Conservation (phyloP, 2,113 vertebrate genomes). For the Eubucco bourcierii region DNA sequence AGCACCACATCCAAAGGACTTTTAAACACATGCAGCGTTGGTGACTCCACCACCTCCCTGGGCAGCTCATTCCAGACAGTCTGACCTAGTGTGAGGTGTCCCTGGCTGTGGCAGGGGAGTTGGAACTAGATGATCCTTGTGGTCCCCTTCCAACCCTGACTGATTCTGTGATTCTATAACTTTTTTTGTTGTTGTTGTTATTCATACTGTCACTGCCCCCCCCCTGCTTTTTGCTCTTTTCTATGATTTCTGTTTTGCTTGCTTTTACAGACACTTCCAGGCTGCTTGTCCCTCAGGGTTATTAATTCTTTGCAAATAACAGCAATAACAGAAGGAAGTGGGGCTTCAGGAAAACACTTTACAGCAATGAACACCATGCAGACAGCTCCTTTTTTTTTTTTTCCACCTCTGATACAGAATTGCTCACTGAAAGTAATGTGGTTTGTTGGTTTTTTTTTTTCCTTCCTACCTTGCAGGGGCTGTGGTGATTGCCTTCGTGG, state of each 20-base stretch:
- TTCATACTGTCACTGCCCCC: neutral
- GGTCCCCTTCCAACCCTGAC: too few species aligned
- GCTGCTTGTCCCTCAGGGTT: neutral
- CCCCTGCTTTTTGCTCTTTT: neutral
- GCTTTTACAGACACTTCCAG: neutral
- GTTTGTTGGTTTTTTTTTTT: neutral
- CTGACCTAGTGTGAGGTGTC: too few species aligned
- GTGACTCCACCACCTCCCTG: too few species aligned
- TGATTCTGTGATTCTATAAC: too few species aligned
- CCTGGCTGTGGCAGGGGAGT: too few species aligned
- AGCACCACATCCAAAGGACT: too few species aligned
- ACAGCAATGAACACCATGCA: neutral
- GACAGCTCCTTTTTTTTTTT: neutral
- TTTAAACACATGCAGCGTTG: too few species aligned
- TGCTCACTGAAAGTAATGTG: neutral
- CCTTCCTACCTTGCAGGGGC: conserved; percentile 76
- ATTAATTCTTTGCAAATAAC: neutral
- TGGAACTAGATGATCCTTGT: too few species aligned
- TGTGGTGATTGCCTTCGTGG: conserved; percentile 94
- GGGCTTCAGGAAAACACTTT: neutral
- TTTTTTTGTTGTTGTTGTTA: neutral
- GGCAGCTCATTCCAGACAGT: too few species aligned
- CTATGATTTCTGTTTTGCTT: neutral
- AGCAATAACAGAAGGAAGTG: neutral
- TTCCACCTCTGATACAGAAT: neutral